Percentiles rank a stretch among this genome's conserved stretches.
These are phyloP conservation scores for Microctenopoma steveboyesi DNA, from an alignment of 2,797 vertebrate genomes.

Conservation along the genomic window DNA sequence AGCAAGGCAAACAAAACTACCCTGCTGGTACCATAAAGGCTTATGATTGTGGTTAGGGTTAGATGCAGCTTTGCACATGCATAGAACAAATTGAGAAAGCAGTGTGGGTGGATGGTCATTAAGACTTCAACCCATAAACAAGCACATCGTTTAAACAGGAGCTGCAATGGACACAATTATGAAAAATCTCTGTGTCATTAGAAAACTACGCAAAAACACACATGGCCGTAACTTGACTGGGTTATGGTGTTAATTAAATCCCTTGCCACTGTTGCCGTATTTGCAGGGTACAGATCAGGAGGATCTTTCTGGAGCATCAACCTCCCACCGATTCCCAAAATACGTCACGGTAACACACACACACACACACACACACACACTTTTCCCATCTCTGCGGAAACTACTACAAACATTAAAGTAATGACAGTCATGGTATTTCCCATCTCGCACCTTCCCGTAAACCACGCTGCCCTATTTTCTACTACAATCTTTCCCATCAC, in stretches of 20 bases:
- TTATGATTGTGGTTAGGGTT: no score
- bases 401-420: conserved; percentile 46
- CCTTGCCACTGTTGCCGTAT: background rate
- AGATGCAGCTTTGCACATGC: no score
- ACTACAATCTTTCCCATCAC: conserved; percentile 59
- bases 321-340: conserved; percentile 28
- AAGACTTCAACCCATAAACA: no score
- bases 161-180: background rate
- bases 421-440: conserved; percentile 16
- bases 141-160: background rate
- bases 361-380: conserved; percentile 18
- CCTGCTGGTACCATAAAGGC: no score
- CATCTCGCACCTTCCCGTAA: conserved; percentile 44
- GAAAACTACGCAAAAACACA: background rate
- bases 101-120: no score
- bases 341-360: conserved; percentile 33
- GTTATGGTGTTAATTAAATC: background rate
- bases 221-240: background rate
- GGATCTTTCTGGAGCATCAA: conserved; percentile 18
- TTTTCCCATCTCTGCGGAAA: conserved; percentile 33
- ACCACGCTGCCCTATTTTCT: conserved; percentile 60
- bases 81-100: no score
- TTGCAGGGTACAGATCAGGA: conserved; percentile 8
- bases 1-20: no score
- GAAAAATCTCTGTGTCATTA: background rate